These are phyloP conservation scores for Spermophilus dauricus DNA, from an alignment of 2,113 vertebrate genomes.

Conservation along the genomic window DNA sequence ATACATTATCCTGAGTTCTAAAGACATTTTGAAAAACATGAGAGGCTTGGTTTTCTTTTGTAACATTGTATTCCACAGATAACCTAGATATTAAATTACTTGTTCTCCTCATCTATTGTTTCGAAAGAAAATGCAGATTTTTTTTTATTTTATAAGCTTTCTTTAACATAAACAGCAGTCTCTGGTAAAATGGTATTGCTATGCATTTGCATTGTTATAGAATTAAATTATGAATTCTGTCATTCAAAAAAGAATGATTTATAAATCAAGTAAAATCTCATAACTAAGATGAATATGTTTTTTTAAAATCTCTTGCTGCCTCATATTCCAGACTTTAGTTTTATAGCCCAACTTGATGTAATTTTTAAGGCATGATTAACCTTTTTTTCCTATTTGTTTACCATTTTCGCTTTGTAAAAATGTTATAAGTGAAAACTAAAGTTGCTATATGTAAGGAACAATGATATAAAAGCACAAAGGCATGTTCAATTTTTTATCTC, in stretches of 20 bases:
- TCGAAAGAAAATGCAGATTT: conserved; percentile 60
- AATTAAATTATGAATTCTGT: conserved; percentile 73
- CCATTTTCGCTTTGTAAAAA: conserved; percentile 59
- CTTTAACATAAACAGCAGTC: conserved; percentile 58
- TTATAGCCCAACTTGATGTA: conserved; percentile 67
- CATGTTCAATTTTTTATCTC: conserved; percentile 34
- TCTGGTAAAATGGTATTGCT: conserved; percentile 40
- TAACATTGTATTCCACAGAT: conserved; percentile 61
- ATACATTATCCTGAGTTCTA: conserved; percentile 52
- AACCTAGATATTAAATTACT: conserved; percentile 65
- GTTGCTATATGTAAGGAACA: conserved; percentile 49
- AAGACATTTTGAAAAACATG: conserved; percentile 52
- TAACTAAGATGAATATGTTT: conserved; percentile 69
- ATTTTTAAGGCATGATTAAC: conserved; percentile 61
- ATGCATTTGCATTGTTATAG: conserved; percentile 62
- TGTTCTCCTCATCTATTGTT: conserved; percentile 66
- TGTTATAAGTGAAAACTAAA: conserved; percentile 58
- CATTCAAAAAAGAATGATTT: conserved; percentile 74
- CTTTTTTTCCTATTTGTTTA: conserved; percentile 59
- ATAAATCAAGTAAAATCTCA: conserved; percentile 79
- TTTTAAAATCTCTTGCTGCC: conserved; percentile 45
- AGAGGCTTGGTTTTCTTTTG: conserved; percentile 52
- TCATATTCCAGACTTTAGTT: conserved; percentile 64
- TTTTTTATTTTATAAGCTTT: conserved; percentile 63
- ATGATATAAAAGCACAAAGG: conserved; percentile 50